Base-by-base conservation (phyloP, 2,888 invertebrate species). In the Ormyrus rosae region DNA sequence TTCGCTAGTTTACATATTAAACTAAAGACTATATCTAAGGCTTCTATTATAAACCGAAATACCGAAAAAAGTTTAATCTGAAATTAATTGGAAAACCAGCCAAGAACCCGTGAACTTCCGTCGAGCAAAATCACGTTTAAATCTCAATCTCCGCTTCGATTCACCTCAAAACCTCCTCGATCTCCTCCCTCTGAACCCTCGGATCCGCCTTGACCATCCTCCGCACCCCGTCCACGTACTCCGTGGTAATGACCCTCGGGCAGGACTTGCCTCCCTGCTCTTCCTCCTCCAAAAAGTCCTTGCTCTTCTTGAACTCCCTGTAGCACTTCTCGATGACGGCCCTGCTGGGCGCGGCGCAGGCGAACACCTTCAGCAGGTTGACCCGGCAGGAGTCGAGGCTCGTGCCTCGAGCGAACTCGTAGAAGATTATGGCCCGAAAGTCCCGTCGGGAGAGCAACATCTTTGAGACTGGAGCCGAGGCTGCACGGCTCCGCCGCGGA, bases 191-290 rank as follows among this genome's bases (percentile, higher is more conserved):
- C 55, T 45, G 55, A 8, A 70, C 45, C 7, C 70, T 7, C 58
- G 46, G 70, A 48, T 70, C 50, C 0, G 48, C 6, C 19, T 11
- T 58, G 48, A 70, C 45, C 13, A 70, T 6, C 10, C 70, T 58
- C 19, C 70, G n/a, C n/a, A n/a, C 70, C 6, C 9, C 50, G 3
- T 70, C 70, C 19, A 58, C 70, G 58, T 58, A 70, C 50, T 70
- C 70, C 0, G 70, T 70, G 6, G 55, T 70, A 8, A 70, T 10
- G 9, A 53, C 70, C 45, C 56, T n/a, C 45, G 56, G 19, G 48
- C 45, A 11, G 0, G 56, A 19, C 58, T 13, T 53, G 0, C 50
- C 50, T 0, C 5, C 4, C 10, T 46, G 13, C 8, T 58, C 58
- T 0, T 8, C 4, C 10, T 46, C 46, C 8, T 58, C 58, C 5